Percentiles rank a stretch among this genome's conserved stretches.
phyloP scores from a whole-genome alignment of 2,797 vertebrate species.

The Hoplostethus mediterraneus region DNA sequence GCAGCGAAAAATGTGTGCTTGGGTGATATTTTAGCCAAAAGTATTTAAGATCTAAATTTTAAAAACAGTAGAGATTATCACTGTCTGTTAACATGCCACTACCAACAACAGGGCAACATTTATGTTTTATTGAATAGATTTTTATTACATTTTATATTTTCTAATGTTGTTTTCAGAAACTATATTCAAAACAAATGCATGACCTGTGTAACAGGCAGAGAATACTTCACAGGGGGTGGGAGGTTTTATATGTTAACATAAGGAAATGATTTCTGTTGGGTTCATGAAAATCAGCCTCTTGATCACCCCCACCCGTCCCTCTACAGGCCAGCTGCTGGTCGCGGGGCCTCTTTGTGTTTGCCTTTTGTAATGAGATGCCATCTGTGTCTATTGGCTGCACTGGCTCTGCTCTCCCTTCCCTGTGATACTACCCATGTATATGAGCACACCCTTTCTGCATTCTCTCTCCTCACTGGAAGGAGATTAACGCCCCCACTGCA shows the following conservation, averaged over 20 bases:
- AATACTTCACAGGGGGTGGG: constrained; percentile 24
- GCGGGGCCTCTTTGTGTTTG: constrained; percentile 76
- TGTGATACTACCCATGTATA: constrained; percentile 73
- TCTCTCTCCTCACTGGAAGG: constrained; percentile 64
- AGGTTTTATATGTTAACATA: constrained; percentile 31
- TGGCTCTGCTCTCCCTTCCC: constrained; percentile 56
- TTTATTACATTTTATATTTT: background rate
- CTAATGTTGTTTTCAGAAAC: constrained; percentile 8
- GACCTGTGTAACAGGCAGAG: constrained; percentile 10
- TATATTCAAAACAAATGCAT: constrained; percentile 11
- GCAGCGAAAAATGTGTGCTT: background rate
- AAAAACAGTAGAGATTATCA: too few relatives aligned
- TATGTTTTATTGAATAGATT: too few relatives aligned
- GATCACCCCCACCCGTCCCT: constrained; percentile 43
- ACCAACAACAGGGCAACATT: too few relatives aligned
- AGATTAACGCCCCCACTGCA: constrained; percentile 38
- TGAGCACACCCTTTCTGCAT: constrained; percentile 53
- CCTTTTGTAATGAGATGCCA: constrained; percentile 84
- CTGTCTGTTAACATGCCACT: too few relatives aligned
- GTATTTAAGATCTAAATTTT: background rate
- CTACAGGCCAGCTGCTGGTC: constrained; percentile 78
- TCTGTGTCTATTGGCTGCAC: constrained; percentile 77
- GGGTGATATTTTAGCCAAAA: too few relatives aligned
- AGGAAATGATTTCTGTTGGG: constrained; percentile 39
- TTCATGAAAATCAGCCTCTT: constrained; percentile 38